Evolutionary conservation across 1,140 invertebrate species (phyloP), one percentile per base, ranked within the genome.

Genomic region (Drosophila repleta): DNA sequence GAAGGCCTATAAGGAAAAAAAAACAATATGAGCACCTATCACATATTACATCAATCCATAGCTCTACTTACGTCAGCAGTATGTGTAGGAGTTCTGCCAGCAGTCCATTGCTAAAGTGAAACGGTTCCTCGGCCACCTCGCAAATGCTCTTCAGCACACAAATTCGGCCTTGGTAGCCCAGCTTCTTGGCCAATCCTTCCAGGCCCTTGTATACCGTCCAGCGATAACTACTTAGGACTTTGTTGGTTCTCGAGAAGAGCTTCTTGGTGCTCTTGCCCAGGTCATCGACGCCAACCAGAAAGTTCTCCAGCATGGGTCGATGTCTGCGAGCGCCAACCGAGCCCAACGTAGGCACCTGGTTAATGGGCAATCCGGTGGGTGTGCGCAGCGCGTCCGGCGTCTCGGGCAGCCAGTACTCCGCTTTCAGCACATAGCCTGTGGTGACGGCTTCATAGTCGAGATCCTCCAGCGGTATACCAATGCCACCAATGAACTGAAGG

Each of bases 71-170:
- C 94, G 95, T 95, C 76, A 96, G 93, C 67, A 96, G 88, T 73
- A 95, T 93, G 83, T 95, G 95, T 21, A 95, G 90, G 66, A 96
- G 92, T 93, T 96, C 94, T n/a, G 94, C 94, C 70, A 95, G 90
- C 56, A 96, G 92, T 17, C 95, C 95, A 75, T 93, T 93, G 73
- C 94, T 92, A 80, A 93, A 92, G 66, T 93, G 93, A 66, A 96
- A 94, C 63, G 95, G 95, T 29, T 94, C 93, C 71, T 94, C 94
- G 1, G 95, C 94, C 1, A 94, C 93, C 92, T 96, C 96, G 84
- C 96, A 96, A 84, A 96, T 95, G 68, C 94, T 94, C 82, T 94
- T 94, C 43, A 96, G 93, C 49, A 96, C 92, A 91, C 96, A 96
- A 66, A 93, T 93, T 71, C 94, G 93, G 8, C 95, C 96, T 70